These are phyloP conservation scores for Paramormyrops hopkinsi DNA, from an alignment of 2,797 vertebrate species.

Conservation along the genomic window DNA sequence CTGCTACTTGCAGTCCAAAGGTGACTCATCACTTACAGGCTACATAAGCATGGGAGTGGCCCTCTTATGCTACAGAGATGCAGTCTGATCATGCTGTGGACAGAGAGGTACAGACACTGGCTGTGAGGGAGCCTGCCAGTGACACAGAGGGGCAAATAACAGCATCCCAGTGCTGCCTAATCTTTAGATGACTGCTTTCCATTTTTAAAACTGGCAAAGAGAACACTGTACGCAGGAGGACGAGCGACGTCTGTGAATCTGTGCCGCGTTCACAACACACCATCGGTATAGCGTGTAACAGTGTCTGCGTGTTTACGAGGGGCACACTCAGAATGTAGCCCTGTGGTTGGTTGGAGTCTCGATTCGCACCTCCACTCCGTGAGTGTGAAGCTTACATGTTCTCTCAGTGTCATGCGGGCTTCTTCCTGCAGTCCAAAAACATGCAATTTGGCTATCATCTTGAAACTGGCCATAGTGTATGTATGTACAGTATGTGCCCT, in stretches of 20 bases:
- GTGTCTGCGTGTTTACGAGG: background rate
- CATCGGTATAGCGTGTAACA: background rate
- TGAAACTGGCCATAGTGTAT: background rate
- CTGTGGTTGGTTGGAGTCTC: background rate
- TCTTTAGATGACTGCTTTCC: background rate
- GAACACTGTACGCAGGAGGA: background rate
- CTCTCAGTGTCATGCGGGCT: background rate
- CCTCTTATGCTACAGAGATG: background rate
- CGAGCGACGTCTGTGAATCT: background rate
- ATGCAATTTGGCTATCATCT: background rate
- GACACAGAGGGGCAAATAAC: background rate
- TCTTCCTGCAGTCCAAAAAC: background rate
- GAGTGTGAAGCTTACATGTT: background rate
- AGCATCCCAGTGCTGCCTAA: background rate
- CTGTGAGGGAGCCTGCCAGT: background rate
- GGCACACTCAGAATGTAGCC: background rate
- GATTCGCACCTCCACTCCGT: background rate
- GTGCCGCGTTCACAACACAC: background rate
- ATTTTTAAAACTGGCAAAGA: background rate
- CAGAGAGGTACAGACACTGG: background rate
- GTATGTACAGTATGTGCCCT: background rate
- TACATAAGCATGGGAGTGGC: background rate
- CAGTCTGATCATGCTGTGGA: constrained; percentile 7
- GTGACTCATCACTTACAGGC: constrained; percentile 4
- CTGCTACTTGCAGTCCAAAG: background rate